A percentile compares a stretch with the other conserved stretches of the same genome.
These are phyloP conservation scores for Colius striatus DNA, from an alignment of 2,113 vertebrate species.

Conservation along the genomic window DNA sequence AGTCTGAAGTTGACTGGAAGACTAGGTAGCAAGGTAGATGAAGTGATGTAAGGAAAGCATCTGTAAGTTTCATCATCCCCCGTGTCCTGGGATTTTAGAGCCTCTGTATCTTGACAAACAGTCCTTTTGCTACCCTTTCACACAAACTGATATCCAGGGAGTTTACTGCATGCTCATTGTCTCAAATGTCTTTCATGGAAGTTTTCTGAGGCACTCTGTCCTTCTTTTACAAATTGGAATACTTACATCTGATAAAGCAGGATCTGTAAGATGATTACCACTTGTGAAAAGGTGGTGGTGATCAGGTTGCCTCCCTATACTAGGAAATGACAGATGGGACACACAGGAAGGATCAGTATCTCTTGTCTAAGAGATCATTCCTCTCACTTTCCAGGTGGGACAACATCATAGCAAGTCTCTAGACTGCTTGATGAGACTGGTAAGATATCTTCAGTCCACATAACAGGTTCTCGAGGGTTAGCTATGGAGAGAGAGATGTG, in stretches of 20 bases:
- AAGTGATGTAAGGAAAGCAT: neutral
- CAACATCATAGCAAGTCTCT: neutral
- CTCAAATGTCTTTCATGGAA: rapidly evolving
- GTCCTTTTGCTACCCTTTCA: neutral
- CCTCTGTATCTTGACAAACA: neutral
- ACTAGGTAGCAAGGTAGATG: neutral
- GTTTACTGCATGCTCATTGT: neutral
- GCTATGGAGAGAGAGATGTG: neutral
- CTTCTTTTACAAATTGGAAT: neutral
- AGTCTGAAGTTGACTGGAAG: neutral
- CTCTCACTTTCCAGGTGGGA: neutral
- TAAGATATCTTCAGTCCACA: neutral
- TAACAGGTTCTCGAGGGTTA: neutral
- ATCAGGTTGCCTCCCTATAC: neutral
- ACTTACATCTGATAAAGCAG: neutral
- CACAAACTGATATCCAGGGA: neutral
- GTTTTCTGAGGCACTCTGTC: neutral
- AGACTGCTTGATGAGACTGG: neutral
- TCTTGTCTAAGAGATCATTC: neutral
- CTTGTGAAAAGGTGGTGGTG: neutral
- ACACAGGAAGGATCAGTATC: neutral
- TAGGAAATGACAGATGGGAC: neutral
- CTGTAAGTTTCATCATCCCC: neutral
- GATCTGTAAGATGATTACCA: neutral
- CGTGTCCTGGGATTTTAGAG: neutral